phyloP scores from a whole-genome alignment of 37 sponge, comb jelly and placozoan genomes.

The Beroe forskalii region DNA sequence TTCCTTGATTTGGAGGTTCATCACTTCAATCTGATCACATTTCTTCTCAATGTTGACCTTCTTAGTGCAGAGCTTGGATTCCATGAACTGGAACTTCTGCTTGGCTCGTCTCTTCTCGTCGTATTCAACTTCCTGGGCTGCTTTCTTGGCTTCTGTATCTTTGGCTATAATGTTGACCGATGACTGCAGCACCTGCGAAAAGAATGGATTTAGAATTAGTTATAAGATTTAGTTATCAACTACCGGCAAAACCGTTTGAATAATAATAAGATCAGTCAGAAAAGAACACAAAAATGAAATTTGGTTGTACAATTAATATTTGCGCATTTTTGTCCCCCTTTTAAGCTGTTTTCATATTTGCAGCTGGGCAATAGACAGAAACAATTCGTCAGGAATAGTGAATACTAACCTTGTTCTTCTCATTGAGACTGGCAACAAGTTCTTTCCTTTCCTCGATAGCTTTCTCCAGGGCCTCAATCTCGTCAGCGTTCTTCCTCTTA shows the following conservation, averaged over 20 bases:
- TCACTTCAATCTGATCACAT: slow-evolving; percentile 22
- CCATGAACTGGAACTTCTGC: slow-evolving; percentile 42
- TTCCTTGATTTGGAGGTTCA: slow-evolving; percentile 18
- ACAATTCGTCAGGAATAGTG: too few species aligned
- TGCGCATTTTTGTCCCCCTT: too few species aligned
- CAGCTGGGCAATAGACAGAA: too few species aligned
- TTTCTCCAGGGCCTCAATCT: not conserved
- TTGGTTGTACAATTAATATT: too few species aligned
- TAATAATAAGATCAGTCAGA: too few species aligned
- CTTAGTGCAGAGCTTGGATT: slow-evolving; percentile 30
- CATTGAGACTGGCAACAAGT: not conserved
- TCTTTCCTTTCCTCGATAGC: not conserved
- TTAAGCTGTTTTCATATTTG: too few species aligned
- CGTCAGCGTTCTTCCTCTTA: not conserved
- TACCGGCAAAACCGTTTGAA: too few species aligned
- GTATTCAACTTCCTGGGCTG: slow-evolving; percentile 11
- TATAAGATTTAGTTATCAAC: too few species aligned
- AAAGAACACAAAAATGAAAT: too few species aligned
- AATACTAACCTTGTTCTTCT: not conserved
- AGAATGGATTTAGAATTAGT: too few species aligned
- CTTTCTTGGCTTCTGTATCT: not conserved
- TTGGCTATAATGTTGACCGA: not conserved
- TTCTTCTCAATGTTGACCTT: slow-evolving; percentile 61
- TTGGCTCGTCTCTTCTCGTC: slow-evolving; percentile 15
- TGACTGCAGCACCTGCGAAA: not conserved